Base-by-base conservation (phyloP, 2,888 invertebrate species). In the Sclerodermus sp. region DNA sequence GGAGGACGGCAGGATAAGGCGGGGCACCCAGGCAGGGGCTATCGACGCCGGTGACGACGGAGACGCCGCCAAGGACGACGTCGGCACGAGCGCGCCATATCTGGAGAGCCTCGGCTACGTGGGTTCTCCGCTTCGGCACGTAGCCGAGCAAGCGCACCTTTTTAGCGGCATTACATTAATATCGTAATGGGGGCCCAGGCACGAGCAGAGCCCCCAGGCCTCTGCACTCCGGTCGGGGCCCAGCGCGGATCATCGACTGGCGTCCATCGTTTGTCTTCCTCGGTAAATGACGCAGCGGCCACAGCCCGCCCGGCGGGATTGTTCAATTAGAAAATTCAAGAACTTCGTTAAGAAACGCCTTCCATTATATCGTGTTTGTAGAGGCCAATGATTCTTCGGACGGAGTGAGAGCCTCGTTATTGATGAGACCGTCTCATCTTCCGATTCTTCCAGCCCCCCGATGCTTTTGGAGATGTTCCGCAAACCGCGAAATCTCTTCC, bases 101-200 rank as follows among this genome's bases (percentile, higher is more conserved):
- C 73, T 65, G 75, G 75, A 68, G 62, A 72, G 74, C 72, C 71
- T 74, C 64, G 68, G 70, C 70, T 74, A 76, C 75, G 76, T 74
- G 71, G 73, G 73, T 70, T 43, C 42, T 62, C 64, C 60, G 48
- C 54, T 58, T 59, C 53, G 41, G 47, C 55, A 49, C 51, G 46
- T 46, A 12, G 23, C 23, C 71, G 65, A 70, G 71, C 74, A 71
- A 73, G 70, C 74, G 73, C 73, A 76, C 76, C 74, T 76, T 76
- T 74, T 74, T 74, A 72, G 70, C 71, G 64, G 68, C 72, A 73
- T 74, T 75, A 71, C 74, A 70, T 72, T 74, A 72, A 73, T 76
- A 75, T 73, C 72, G 68, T 73, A 74, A 73, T 74, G 70, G 72
- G 65, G 66, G 58, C 51, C 60, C 13, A 34, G 23, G 23, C 23